A percentile compares a stretch with the other conserved stretches of the same genome.
Conservation (phyloP, 2,888 invertebrate genomes). For the Thymelicus acteon region DNA sequence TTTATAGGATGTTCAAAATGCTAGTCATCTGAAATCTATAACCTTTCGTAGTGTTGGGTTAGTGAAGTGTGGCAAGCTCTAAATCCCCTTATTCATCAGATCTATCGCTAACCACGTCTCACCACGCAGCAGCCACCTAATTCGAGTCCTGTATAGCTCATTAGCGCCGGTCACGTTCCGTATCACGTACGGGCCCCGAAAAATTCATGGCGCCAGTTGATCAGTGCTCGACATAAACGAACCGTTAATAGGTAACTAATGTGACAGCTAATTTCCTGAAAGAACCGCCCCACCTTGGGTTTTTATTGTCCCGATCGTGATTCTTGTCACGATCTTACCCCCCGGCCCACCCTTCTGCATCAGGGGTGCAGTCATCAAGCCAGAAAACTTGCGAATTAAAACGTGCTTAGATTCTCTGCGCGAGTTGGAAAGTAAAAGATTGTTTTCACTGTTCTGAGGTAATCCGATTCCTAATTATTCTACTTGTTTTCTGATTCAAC, state of each 20-base stretch:
- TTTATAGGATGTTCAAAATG: too few species aligned
- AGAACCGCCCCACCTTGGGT: constrained; percentile 66
- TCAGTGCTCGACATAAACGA: constrained; percentile 33
- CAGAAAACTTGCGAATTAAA: constrained; percentile 78
- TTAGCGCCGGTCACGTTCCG: constrained; percentile 34
- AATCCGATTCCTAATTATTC: constrained; percentile 18
- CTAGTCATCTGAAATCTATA: too few species aligned
- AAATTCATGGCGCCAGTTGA: constrained; percentile 31
- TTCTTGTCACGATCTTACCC: constrained; percentile 66
- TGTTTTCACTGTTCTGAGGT: constrained; percentile 38
- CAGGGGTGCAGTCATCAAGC: constrained; percentile 70
- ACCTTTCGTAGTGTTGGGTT: too few species aligned
- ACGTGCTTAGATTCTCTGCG: constrained; percentile 71
- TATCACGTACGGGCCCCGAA: constrained; percentile 28
- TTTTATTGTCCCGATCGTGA: constrained; percentile 69
- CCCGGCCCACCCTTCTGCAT: constrained; percentile 40
- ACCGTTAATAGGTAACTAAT: constrained; percentile 70
- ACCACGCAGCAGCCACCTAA: constrained; percentile 20
- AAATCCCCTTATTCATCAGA: constrained; percentile 20
- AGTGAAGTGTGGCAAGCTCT: not conserved
- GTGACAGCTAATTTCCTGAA: constrained; percentile 81
- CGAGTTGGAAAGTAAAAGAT: constrained; percentile 48
- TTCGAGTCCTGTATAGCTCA: constrained; percentile 21
- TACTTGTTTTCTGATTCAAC: constrained; percentile 7
- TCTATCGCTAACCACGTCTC: constrained; percentile 15